Evolutionary conservation across 2,888 invertebrate genomes (phyloP).

Genomic region (Parnassius orleans): DNA sequence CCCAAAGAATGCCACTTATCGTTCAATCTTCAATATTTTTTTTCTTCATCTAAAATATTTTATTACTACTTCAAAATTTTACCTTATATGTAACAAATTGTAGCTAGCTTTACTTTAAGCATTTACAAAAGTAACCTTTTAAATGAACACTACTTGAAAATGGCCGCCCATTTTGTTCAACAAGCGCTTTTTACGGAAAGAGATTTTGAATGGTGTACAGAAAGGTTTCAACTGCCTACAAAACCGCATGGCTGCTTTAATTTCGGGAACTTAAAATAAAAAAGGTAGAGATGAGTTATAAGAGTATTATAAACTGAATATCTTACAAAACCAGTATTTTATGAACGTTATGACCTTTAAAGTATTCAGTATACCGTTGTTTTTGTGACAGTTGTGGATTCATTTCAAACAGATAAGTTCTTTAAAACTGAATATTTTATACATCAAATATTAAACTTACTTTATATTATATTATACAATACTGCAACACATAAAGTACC

Average conservation of each 20-base stretch:
- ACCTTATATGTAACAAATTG: not conserved
- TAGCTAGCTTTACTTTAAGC: constrained; percentile 1
- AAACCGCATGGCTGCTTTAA: constrained; percentile 26
- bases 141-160: constrained; percentile 25
- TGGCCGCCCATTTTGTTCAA: constrained; percentile 22
- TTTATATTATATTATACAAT: too few relatives aligned
- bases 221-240: constrained; percentile 26
- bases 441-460: too few relatives aligned
- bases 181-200: constrained; percentile 27
- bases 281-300: constrained; percentile 13
- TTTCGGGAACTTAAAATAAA: constrained; percentile 21
- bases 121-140: constrained; percentile 18
- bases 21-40: too few relatives aligned
- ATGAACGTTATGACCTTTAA: constrained; percentile 1
- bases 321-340: constrained; percentile 19
- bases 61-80: too few relatives aligned
- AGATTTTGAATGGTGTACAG: constrained; percentile 25
- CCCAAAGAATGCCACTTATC: too few relatives aligned
- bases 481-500: too few relatives aligned
- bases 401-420: too few relatives aligned
- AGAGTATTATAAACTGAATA: constrained; percentile 21
- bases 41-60: too few relatives aligned
- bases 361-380: too few relatives aligned
- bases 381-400: too few relatives aligned
- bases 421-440: too few relatives aligned